Evolutionary conservation across 1,140 invertebrate species (phyloP).

Genomic region (Lucilia sericata): DNA sequence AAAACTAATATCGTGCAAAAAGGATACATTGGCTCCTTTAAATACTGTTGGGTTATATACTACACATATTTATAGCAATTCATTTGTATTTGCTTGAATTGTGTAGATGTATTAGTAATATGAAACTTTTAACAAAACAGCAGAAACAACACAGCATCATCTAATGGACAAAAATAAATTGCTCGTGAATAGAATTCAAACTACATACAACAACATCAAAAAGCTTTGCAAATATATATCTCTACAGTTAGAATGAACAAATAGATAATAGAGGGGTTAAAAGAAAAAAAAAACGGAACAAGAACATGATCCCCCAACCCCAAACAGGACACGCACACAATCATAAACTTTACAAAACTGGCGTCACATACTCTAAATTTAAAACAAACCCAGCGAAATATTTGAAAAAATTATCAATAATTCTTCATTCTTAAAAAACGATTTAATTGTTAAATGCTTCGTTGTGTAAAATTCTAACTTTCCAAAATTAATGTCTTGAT

Average conservation of each 20-base stretch:
- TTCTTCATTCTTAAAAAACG: too few species aligned
- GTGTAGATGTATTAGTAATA: conserved; percentile 28
- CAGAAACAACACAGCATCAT: conserved; percentile 21
- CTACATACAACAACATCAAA: not conserved
- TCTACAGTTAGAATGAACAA: not conserved
- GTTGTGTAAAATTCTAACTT: too few species aligned
- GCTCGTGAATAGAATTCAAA: conserved; percentile 27
- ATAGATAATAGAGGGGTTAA: not conserved
- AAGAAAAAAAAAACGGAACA: not conserved
- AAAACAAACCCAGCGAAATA: not conserved
- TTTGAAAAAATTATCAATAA: too few species aligned
- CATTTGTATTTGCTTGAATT: not conserved
- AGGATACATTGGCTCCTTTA: too few species aligned
- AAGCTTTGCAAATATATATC: not conserved
- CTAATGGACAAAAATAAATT: conserved; percentile 47
- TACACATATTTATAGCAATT: conserved; percentile 5
- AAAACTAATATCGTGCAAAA: too few species aligned
- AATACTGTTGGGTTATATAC: too few species aligned
- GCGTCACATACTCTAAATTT: not conserved
- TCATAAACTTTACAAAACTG: conserved; percentile 25
- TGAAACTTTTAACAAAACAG: conserved; percentile 37
- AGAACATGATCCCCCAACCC: not conserved
- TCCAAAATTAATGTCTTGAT: not conserved
- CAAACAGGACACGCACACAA: not conserved
- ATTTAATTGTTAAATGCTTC: not conserved